phyloP scores from a whole-genome alignment of 2,113 vertebrate species.

The Serinus canaria region DNA sequence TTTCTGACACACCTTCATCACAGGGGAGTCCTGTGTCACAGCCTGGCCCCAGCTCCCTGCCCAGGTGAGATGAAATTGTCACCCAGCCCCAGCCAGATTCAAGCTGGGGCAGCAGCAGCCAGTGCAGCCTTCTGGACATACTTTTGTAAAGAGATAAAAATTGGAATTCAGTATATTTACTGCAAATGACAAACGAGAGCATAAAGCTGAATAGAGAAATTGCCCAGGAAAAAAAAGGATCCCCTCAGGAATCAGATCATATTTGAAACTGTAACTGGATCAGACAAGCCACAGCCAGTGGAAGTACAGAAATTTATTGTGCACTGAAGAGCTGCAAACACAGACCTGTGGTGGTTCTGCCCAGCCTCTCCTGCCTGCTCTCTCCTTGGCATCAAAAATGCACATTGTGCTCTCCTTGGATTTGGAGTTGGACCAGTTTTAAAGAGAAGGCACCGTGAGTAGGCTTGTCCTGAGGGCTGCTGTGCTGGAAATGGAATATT shows the following conservation, averaged over 20 bases:
- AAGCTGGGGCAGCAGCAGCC: background rate
- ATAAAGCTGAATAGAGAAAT: conserved; percentile 31
- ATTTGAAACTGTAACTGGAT: conserved; percentile 21
- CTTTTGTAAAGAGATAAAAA: background rate
- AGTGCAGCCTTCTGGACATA: background rate
- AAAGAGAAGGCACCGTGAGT: background rate
- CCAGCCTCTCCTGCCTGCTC: background rate
- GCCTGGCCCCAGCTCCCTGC: background rate
- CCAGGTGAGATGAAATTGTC: background rate
- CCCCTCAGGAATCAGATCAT: background rate
- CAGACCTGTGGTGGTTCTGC: background rate
- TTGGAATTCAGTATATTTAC: conserved; percentile 25
- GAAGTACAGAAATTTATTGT: background rate
- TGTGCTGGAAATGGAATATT: background rate
- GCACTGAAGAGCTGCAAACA: background rate
- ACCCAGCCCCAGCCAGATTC: background rate
- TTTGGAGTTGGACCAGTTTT: background rate
- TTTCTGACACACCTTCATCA: background rate
- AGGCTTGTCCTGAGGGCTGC: background rate
- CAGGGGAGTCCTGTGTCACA: background rate
- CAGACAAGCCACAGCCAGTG: conserved; percentile 17
- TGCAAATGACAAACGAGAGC: conserved; percentile 8
- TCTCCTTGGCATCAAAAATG: background rate
- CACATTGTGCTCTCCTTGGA: background rate
- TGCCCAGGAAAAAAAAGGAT: background rate